Evolutionary conservation across 23 tunicate species (phyloP), one percentile per base, ranked within the genome.

Genomic region (Trididemnum clinides): DNA sequence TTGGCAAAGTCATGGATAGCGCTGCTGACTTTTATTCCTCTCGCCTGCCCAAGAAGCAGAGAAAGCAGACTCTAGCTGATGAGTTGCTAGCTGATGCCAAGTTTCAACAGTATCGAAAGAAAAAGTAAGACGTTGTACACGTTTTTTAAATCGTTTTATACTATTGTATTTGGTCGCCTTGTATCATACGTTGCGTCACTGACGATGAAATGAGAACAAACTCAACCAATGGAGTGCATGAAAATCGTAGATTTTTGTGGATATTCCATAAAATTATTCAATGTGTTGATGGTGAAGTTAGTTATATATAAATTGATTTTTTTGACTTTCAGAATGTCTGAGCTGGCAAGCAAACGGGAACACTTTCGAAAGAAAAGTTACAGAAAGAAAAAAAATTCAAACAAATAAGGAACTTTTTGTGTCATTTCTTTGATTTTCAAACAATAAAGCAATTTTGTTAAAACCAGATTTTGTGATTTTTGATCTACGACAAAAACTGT

Each of bases 11-110:
- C 29, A 91, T 86, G 90, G 96, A 86, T 74, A 86, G 75, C 49
- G 84, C 96, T 19, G 88, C 96, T 25, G 96, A 91, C 75, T 91
- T 86, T 71, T 91, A 91, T 44, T 80, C 90, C 7, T 86, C 96
- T 6, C 83, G 96, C 2, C 51, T 91, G 10, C 96, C 96, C 18
- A 91, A 86, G 77, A 91, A 91, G 51, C 88, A 91, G 51, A 50
- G 96, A 51, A 91, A 91, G 76, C 71, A 63, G 37, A 91, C 87
- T 19, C 78, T 91, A 39, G 87, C 90, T 7, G 96, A 91, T 29
- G 96, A 91, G 33, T 57, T 91, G 57, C 81, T 91, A 2, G 90
- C 89, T 7, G 96, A 91, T 64, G 96, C 96, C 33, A 33, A 85
- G 30, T 90, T 90, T 80, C 74, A 85, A 49, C 51, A 80, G 28